phyloP scores from a whole-genome alignment of 2,888 invertebrate genomes.

The Teleiodes luculella region DNA sequence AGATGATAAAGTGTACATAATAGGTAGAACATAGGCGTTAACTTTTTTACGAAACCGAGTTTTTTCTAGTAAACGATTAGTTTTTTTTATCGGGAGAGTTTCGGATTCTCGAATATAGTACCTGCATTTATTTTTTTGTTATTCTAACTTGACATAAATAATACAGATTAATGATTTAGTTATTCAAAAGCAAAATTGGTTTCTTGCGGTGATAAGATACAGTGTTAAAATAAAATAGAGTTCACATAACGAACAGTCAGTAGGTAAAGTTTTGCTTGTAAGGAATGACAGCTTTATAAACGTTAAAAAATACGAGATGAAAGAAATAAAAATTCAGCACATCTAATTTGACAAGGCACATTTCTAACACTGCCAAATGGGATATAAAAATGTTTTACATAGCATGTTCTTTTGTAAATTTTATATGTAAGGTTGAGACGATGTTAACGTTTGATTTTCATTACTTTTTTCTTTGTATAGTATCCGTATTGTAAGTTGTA shows the following conservation, averaged over 20 bases:
- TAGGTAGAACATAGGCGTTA: constrained; percentile 65
- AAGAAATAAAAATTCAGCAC: constrained; percentile 47
- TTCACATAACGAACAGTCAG: constrained; percentile 71
- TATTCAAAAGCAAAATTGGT: constrained; percentile 63
- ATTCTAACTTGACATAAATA: constrained; percentile 74
- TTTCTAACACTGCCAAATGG: constrained; percentile 77
- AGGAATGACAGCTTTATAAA: constrained; percentile 74
- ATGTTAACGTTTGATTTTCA: constrained; percentile 74
- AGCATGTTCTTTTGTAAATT: constrained; percentile 66
- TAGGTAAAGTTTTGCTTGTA: constrained; percentile 67
- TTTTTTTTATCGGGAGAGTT: constrained; percentile 72
- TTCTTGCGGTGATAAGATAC: constrained; percentile 56
- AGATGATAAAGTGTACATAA: constrained; percentile 71
- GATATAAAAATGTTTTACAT: constrained; percentile 51
- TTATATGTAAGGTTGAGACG: constrained; percentile 70
- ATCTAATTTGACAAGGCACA: constrained; percentile 75
- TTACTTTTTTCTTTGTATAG: constrained; percentile 65
- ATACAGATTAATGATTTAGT: constrained; percentile 69
- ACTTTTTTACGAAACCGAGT: constrained; percentile 60
- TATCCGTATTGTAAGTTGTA: constrained; percentile 60
- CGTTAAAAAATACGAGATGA: constrained; percentile 58
- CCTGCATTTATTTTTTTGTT: constrained; percentile 77
- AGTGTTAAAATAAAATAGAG: constrained; percentile 52
- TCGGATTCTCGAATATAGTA: constrained; percentile 78
- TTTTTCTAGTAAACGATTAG: constrained; percentile 72